Base-by-base conservation (phyloP, 2,888 invertebrate species). In the Belgica antarctica region DNA sequence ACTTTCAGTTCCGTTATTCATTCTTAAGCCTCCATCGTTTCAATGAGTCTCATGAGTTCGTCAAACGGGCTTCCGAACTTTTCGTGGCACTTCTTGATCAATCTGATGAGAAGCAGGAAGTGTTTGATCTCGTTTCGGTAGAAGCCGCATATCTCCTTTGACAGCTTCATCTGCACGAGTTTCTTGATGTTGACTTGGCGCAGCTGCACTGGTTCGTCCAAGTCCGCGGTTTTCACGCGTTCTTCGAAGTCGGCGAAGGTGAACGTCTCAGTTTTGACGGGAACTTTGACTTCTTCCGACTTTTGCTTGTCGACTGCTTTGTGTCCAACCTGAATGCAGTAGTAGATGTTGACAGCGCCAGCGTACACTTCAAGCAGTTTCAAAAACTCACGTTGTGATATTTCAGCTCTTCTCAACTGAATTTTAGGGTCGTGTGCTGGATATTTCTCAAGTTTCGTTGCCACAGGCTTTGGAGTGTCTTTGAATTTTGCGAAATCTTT, bases 81-180 rank as follows among this genome's bases (percentile, higher is more conserved):
- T n/a, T n/a, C n/a, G n/a, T 34, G 31, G 17, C 62, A 62, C 5
- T 19, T 10, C 3, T 4, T 1, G 15, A 62, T 34, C 1, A 41
- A 12, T 12, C 22, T 63, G 12, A 22, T 31, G 1, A 63, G 22
- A 0, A 63, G 0, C n/a, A 22, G 0, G 12, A 63, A 5, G n/a
- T 66, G 15, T 19, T 17, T 66, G 12, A 66, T n/a, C 17, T 66
- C 47, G 12, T 28, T 27, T 0, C 52, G 66, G 31, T 66, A 66
- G 24, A 66, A 66, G 5, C 22, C n/a, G 12, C 22, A 66, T 17
- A 8, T 8, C 1, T 66, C 27, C 31, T 47, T 47, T 1, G 47
- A 46, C 10, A 46, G 10, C 24, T 25, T 36, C 25, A 66, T 27
- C 12, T 47, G 27, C 5, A 47, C 15, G 1, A 7, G 25, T 15